phyloP scores from a whole-genome alignment of 1,140 invertebrate genomes.

The Pseudachorutes palmiensis region DNA sequence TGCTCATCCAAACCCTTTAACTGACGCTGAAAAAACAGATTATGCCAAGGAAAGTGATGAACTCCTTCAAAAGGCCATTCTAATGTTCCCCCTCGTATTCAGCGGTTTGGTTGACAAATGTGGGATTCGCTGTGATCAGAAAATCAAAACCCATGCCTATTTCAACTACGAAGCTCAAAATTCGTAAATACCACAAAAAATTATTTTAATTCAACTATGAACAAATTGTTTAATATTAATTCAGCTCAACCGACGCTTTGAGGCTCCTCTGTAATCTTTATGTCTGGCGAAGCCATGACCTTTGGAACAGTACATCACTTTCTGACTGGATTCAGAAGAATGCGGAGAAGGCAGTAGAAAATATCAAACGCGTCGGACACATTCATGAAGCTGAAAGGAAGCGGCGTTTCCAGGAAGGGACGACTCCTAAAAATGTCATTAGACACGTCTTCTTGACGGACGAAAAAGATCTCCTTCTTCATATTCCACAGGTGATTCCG shows the following conservation, averaged over 20 bases:
- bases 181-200: conserved; percentile 33
- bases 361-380: conserved; percentile 52
- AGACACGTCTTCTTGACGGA: conserved; percentile 74
- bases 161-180: conserved; percentile 40
- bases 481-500: conserved; percentile 48
- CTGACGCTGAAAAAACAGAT: conserved; percentile 6
- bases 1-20: not conserved
- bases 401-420: conserved; percentile 51
- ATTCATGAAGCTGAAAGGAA: conserved; percentile 56
- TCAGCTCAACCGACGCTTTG: conserved; percentile 56
- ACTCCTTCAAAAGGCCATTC: conserved; percentile 63
- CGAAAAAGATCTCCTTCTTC: conserved; percentile 59
- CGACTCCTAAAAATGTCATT: conserved; percentile 61
- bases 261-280: conserved; percentile 65
- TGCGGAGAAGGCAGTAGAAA: conserved; percentile 57
- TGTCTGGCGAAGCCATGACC: conserved; percentile 59
- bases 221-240: conserved; percentile 16
- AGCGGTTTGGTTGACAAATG: conserved; percentile 67
- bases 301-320: conserved; percentile 70
- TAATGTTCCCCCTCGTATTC: conserved; percentile 75
- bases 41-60: conserved; percentile 48
- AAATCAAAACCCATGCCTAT: conserved; percentile 50
- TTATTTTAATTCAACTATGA: not conserved
- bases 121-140: conserved; percentile 58
- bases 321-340: conserved; percentile 70